A percentile compares a stretch with the other conserved stretches of the same genome.
Conservation (phyloP, 2,113 vertebrate species). For the Hippolais icterina region DNA sequence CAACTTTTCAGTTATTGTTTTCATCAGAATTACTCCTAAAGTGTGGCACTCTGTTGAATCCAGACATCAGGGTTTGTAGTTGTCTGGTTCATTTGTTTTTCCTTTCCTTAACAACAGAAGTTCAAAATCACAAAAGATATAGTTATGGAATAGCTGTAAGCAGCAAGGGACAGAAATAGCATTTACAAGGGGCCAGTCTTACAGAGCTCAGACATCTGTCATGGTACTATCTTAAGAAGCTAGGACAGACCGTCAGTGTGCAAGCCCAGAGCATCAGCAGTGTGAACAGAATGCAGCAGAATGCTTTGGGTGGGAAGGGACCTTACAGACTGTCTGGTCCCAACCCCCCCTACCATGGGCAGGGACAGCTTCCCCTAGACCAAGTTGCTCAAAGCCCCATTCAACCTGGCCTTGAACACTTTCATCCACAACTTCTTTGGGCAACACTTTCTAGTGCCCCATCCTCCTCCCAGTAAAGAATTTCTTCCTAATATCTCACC, state of each 20-base stretch:
- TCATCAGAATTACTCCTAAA: not conserved
- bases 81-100: not conserved
- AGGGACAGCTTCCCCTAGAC: not conserved
- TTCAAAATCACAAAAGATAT: not conserved
- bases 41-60: not conserved
- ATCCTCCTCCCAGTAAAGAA: not conserved
- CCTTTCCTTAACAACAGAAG: not conserved
- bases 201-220: not conserved
- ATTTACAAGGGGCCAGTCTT: not conserved
- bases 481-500: not conserved
- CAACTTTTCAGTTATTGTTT: not conserved
- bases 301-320: not conserved
- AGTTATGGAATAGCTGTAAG: not conserved
- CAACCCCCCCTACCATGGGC: too few species aligned
- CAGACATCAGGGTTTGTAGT: not conserved
- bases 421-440: not conserved
- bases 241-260: not conserved
- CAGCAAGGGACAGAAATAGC: not conserved
- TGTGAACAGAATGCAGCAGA: not conserved
- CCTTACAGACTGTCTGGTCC: not conserved
- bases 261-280: not conserved
- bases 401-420: not conserved
- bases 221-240: not conserved
- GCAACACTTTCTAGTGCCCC: not conserved
- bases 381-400: not conserved